Base-by-base conservation (phyloP, 2,888 invertebrate genomes). In the Habrosyne pyritoides region DNA sequence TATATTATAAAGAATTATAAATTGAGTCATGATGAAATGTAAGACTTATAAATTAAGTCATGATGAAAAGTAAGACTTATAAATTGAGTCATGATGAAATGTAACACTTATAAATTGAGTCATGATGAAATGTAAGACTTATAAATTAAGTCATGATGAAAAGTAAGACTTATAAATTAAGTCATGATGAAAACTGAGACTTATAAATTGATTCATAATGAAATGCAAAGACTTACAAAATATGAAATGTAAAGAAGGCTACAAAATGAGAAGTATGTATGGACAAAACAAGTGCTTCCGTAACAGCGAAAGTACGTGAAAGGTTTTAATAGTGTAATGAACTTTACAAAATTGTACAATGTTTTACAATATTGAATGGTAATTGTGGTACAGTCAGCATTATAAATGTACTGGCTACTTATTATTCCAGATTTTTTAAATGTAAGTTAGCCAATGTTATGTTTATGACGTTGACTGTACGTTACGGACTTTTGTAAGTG, bases 401-500 rank as follows among this genome's bases (percentile, higher is more conserved):
- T 18, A 42, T 18, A 42, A 18, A 42, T 42, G 8, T 42, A 18
- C 6, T 4, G n/a, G n/a, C 4, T n/a, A n/a, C n/a, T 8, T n/a
- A 4, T 33, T 33, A 33, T 5, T 33, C 4, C 8, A 0, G n/a
- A 2, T 33, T 30, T 12, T 2, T 10, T 30, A 12, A 12, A 30
- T 30, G 30, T 12, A 48, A 26, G 10, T 22, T 22, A 47, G 10
- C 12, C 10, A 28, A 22, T 22, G 22, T 12, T 26, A 22, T 7
- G 18, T 28, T 28, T 28, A 49, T 49, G 49, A 28, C 49, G 49
- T 28, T 49, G 49, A 49, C n/a, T 49, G 49, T 49, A 49, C 21
- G 10, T 28, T 24, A 48, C n/a, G 28, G 28, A 26, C 10, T 47
- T 47, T 21, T 47, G 47, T 21, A 47, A 24, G 24, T 42, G 18